These are phyloP conservation scores for Drosophila tsacasi DNA, from an alignment of 1,140 invertebrate genomes.

Conservation along the genomic window DNA sequence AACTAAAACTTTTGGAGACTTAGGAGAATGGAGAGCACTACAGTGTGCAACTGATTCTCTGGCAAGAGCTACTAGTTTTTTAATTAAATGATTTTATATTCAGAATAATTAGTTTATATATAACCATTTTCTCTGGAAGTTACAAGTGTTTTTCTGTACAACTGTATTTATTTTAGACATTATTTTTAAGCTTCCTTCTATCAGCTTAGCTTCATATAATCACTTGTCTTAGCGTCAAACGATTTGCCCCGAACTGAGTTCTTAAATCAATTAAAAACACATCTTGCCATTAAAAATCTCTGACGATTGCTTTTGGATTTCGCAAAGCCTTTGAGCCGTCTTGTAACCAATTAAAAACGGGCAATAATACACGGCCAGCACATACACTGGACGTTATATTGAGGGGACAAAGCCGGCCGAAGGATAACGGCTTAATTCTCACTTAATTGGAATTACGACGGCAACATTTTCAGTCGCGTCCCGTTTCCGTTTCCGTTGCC, in stretches of 20 bases:
- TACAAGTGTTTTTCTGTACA: too few relatives aligned
- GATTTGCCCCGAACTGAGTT: background rate
- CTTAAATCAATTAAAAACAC: constrained; percentile 17
- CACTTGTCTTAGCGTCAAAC: background rate
- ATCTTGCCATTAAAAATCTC: background rate
- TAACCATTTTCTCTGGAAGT: too few relatives aligned
- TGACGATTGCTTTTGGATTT: constrained; percentile 4
- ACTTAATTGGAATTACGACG: constrained; percentile 80
- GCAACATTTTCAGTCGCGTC: constrained; percentile 33
- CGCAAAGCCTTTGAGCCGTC: constrained; percentile 15
- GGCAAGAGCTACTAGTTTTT: too few relatives aligned
- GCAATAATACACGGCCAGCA: constrained; percentile 3
- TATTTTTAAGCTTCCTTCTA: background rate
- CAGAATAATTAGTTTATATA: background rate
- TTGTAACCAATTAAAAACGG: constrained; percentile 70
- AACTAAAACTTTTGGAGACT: background rate
- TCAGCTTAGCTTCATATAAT: background rate
- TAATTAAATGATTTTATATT: too few relatives aligned
- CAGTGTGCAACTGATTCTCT: background rate
- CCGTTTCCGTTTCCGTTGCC: constrained; percentile 16
- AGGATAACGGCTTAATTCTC: constrained; percentile 74
- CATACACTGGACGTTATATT: constrained; percentile 1
- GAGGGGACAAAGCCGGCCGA: constrained; percentile 38
- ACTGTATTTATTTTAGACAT: too few relatives aligned
- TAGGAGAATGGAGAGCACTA: background rate